These are phyloP conservation scores for Penaeus monodon DNA, from an alignment of 2,888 invertebrate species.

Conservation along the genomic window DNA sequence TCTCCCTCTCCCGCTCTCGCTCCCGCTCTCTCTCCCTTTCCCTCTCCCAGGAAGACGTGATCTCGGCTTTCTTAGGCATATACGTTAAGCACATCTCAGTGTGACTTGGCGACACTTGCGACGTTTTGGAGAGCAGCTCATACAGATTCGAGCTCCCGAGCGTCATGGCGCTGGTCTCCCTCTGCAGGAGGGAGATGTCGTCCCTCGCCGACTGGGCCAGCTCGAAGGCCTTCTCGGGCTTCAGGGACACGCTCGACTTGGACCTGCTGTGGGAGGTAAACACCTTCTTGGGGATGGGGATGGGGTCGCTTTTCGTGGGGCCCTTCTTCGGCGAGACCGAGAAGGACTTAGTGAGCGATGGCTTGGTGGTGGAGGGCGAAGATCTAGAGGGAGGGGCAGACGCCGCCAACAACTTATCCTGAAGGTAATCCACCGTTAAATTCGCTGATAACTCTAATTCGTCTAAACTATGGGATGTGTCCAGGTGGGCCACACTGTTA, in stretches of 20 bases:
- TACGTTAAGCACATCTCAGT: slow-evolving; percentile 64
- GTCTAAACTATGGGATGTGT: slow-evolving; percentile 55
- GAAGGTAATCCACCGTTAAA: slow-evolving; percentile 52
- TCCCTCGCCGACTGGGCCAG: slow-evolving; percentile 52
- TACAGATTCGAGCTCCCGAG: slow-evolving; percentile 54
- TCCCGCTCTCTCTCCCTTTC: slow-evolving; percentile 18
- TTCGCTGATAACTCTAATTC: slow-evolving; percentile 47
- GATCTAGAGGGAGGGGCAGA: slow-evolving; percentile 51
- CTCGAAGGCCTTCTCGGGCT: slow-evolving; percentile 57
- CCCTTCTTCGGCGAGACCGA: slow-evolving; percentile 59
- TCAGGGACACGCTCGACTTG: slow-evolving; percentile 62
- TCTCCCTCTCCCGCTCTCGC: slow-evolving; percentile 42
- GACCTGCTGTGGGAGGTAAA: slow-evolving; percentile 62
- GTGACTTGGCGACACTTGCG: slow-evolving; percentile 63
- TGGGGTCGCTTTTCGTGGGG: slow-evolving; percentile 34
- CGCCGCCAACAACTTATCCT: slow-evolving; percentile 40
- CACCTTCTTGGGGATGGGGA: slow-evolving; percentile 47
- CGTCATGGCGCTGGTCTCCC: slow-evolving; percentile 49
- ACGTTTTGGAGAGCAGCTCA: slow-evolving; percentile 59
- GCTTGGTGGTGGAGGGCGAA: slow-evolving; percentile 47
- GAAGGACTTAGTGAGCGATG: slow-evolving; percentile 46
- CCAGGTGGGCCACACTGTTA: slow-evolving; percentile 30
- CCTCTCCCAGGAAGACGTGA: slow-evolving; percentile 43
- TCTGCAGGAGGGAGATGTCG: slow-evolving; percentile 50
- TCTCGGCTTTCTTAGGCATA: slow-evolving; percentile 59